Evolutionary conservation across 2,113 vertebrate genomes (phyloP), one percentile per base, ranked within the genome.

Genomic region (Thomomys bottae): DNA sequence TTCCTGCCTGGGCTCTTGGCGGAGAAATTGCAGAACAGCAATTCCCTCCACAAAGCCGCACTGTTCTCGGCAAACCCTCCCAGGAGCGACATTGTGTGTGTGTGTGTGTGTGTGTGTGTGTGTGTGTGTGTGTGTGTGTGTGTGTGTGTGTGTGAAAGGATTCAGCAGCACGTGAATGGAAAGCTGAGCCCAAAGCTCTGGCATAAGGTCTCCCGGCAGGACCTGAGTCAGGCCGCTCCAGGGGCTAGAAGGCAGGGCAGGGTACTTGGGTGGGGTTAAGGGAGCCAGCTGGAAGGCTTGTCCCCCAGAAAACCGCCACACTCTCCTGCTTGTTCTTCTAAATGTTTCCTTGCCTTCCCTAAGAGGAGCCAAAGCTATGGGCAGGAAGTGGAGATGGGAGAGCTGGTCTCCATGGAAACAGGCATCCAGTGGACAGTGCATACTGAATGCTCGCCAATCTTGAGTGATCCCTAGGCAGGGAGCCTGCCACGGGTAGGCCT

Each of bases 121-220:
- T 54, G 49, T 54, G 49, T 54, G 49, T 54, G 49, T 54, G 49
- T 54, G 49, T 54, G 49, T 17, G 49, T 17, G 49, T 17, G 49
- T 54, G 49, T 54, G 49, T 54, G 98, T 98, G 97, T 98, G 98
- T 98, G 97, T 97, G 96, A 96, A 97, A 92, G 98, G 98, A 98
- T 97, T 98, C 98, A 98, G 97, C 97, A 96, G 98, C 98, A 98
- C 97, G 97, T 98, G 98, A 98, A 94, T 93, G 97, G 97, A 97
- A 96, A 96, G 96, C 97, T 81, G 57, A 96, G 96, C 97, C 96
- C 92, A 75, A 82, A 94, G 94, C 97, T 59, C 77, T 93, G 94
- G 89, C 87, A 21, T 5, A 75, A 88, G 87, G 21, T n/a, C 79
- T 87, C 0, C 1, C 80, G 67, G 23, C 3, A 0, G 45, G 90